phyloP scores from a whole-genome alignment of 2,113 vertebrate genomes.

The Rattus norvegicus region DNA sequence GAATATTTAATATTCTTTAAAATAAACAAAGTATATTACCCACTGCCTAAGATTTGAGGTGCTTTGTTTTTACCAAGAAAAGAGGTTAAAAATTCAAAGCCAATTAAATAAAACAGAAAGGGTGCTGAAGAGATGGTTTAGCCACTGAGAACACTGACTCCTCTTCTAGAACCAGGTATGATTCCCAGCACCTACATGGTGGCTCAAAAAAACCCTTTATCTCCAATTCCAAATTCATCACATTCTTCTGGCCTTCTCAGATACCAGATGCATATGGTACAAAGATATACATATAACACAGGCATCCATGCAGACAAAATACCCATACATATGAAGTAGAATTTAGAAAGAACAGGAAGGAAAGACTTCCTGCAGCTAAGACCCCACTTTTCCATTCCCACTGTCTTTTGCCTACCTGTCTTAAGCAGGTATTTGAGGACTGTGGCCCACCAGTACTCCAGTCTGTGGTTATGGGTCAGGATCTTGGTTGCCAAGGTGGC shows the following conservation, averaged over 20 bases:
- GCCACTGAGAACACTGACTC: not conserved
- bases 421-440: conserved; percentile 59
- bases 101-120: conserved; percentile 16
- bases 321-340: not conserved
- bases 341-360: not conserved
- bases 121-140: not conserved
- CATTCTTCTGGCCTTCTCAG: not conserved
- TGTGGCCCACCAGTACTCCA: conserved; percentile 56
- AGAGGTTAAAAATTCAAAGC: conserved; percentile 41
- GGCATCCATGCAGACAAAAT: not conserved
- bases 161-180: not conserved
- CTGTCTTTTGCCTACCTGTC: conserved; percentile 66
- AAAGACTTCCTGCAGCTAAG: not conserved
- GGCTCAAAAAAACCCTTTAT: not conserved
- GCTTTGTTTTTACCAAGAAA: conserved; percentile 50
- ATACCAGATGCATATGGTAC: not conserved
- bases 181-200: not conserved
- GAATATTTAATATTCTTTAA: not conserved
- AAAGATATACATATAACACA: not conserved
- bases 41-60: conserved; percentile 36
- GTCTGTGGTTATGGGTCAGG: conserved; percentile 42
- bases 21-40: conserved; percentile 44
- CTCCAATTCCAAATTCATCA: not conserved
- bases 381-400: conserved; percentile 21
- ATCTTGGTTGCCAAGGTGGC: conserved; percentile 11